A percentile compares a stretch with the other conserved stretches of the same genome.
phyloP scores from a whole-genome alignment of 2,113 vertebrate species.

The Calyptomena viridis region DNA sequence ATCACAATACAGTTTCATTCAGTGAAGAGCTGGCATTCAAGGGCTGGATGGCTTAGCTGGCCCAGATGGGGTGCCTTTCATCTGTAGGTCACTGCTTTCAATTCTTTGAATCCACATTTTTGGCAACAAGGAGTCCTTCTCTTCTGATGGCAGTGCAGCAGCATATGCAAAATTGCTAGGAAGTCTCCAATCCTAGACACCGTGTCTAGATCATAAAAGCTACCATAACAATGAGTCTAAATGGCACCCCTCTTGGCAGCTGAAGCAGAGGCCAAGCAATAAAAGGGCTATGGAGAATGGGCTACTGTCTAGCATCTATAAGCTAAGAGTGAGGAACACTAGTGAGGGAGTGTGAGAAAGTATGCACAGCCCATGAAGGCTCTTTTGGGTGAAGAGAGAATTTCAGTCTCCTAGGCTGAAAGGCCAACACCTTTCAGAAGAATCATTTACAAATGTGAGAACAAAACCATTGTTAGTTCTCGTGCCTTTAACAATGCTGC shows the following conservation, averaged over 20 bases:
- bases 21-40: constrained; percentile 29
- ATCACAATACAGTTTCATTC: constrained; percentile 47
- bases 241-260: constrained; percentile 55
- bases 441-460: constrained; percentile 37
- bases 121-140: constrained; percentile 28
- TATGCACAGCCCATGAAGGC: background rate
- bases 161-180: constrained; percentile 50
- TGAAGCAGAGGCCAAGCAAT: constrained; percentile 39
- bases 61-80: constrained; percentile 38
- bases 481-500: constrained; percentile 47
- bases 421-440: constrained; percentile 50
- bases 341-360: constrained; percentile 53
- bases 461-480: constrained; percentile 52
- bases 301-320: constrained; percentile 49
- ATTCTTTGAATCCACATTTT: constrained; percentile 34
- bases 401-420: constrained; percentile 15
- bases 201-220: constrained; percentile 60
- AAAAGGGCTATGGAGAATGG: constrained; percentile 45
- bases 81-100: constrained; percentile 57
- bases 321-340: constrained; percentile 23
- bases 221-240: constrained; percentile 55
- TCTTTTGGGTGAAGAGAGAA: constrained; percentile 35
- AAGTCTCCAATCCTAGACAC: constrained; percentile 59
- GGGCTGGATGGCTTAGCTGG: constrained; percentile 35
- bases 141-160: constrained; percentile 16